Evolutionary conservation across 2,888 invertebrate genomes (phyloP).

Genomic region (Diarsia brunnea): DNA sequence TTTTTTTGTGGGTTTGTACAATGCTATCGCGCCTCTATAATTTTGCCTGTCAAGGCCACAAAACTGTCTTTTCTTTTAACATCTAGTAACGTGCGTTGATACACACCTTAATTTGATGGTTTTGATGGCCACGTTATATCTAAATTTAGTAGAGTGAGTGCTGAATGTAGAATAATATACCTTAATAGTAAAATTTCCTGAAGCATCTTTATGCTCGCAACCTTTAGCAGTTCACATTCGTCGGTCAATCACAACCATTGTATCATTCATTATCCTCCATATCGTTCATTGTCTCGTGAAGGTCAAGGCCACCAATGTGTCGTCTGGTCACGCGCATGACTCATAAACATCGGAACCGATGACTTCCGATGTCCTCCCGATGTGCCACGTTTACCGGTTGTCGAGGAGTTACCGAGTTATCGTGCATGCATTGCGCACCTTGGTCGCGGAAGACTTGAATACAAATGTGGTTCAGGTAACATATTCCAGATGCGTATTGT

Average conservation of each 20-base stretch:
- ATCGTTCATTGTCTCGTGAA: constrained; percentile 41
- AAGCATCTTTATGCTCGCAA: not conserved
- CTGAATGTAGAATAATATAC: not conserved
- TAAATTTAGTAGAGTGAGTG: not conserved
- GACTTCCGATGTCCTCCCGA: constrained; percentile 40
- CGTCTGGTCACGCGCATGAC: constrained; percentile 53
- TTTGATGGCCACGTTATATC: not conserved
- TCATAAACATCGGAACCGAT: constrained; percentile 46
- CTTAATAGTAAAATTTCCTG: constrained; percentile 13
- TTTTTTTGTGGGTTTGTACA: not conserved
- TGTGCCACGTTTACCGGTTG: constrained; percentile 23
- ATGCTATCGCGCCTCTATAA: not conserved
- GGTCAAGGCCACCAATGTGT: constrained; percentile 38
- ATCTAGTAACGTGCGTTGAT: not conserved
- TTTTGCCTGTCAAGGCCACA: not conserved
- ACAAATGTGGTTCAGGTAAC: constrained; percentile 25
- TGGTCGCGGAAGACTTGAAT: constrained; percentile 32
- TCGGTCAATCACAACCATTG: constrained; percentile 25
- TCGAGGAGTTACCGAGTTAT: not conserved
- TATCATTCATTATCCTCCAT: constrained; percentile 23
- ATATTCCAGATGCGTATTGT: constrained; percentile 26
- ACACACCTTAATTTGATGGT: not conserved
- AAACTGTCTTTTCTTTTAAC: not conserved
- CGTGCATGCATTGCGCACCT: constrained; percentile 22
- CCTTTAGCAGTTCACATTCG: constrained; percentile 10